Percentiles rank a stretch among this genome's conserved stretches.
Evolutionary conservation across 1,140 invertebrate species (phyloP).

Genomic region (Zelostemma sp.): DNA sequence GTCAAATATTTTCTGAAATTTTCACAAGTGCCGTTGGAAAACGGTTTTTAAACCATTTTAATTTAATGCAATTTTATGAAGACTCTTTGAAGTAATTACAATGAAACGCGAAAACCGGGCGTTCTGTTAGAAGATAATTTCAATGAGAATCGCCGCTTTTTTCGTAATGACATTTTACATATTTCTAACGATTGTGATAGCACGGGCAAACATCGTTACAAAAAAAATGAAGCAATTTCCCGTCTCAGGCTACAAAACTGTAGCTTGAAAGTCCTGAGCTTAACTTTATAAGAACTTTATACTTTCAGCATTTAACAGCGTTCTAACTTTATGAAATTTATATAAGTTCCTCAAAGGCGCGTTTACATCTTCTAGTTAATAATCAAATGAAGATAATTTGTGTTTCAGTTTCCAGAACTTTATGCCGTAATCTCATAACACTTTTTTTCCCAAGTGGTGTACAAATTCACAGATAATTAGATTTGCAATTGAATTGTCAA

Average conservation of each 20-base stretch:
- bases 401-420: neutral
- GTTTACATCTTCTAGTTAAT: neutral
- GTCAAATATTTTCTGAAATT: no score
- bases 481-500: no score
- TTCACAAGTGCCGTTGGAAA: no score
- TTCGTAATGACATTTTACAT: neutral
- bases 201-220: neutral
- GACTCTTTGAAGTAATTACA: no score
- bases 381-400: constrained; percentile 1
- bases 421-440: no score
- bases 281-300: constrained; percentile 11
- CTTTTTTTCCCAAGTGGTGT: no score
- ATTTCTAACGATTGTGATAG: constrained; percentile 1
- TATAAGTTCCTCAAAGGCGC: constrained; percentile 5
- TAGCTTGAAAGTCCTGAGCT: constrained; percentile 2
- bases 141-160: neutral
- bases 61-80: no score
- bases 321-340: constrained; percentile 19
- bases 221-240: neutral
- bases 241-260: neutral
- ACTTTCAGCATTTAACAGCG: constrained; percentile 16
- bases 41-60: no score
- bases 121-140: no score
- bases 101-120: no score
- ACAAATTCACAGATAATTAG: no score